phyloP scores from a whole-genome alignment of 2,888 invertebrate species.

The Lobophora halterata region DNA sequence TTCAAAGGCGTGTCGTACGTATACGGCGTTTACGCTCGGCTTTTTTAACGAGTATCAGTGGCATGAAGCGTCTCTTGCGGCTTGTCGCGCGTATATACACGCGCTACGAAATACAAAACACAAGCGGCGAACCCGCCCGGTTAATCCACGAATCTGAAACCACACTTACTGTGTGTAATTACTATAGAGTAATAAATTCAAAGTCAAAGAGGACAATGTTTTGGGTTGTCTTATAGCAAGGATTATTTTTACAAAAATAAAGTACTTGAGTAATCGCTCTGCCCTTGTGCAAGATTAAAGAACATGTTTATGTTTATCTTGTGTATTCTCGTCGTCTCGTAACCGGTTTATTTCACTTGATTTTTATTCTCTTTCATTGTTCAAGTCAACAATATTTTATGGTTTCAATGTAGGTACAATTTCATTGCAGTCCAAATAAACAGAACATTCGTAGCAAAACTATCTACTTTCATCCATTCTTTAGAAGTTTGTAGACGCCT shows the following conservation, averaged over 20 bases:
- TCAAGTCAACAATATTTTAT: slow-evolving; percentile 22
- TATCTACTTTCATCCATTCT: slow-evolving; percentile 45
- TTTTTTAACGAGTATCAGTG: too few species aligned
- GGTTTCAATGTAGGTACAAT: slow-evolving; percentile 19
- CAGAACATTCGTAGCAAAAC: slow-evolving; percentile 42
- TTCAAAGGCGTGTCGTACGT: too few species aligned
- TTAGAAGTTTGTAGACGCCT: slow-evolving; percentile 68
- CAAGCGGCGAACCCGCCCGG: too few species aligned
- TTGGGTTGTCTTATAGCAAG: too few species aligned
- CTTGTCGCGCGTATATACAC: too few species aligned
- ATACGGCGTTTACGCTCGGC: too few species aligned
- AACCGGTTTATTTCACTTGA: slow-evolving; percentile 20
- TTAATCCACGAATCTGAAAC: too few species aligned
- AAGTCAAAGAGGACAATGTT: too few species aligned
- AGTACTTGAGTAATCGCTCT: slow-evolving; percentile 4
- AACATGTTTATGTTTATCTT: slow-evolving; percentile 12
- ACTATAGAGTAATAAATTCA: too few species aligned
- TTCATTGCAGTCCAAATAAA: slow-evolving; percentile 34
- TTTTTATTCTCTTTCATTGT: slow-evolving; percentile 17
- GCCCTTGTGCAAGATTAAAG: slow-evolving; percentile 9
- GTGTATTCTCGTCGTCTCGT: slow-evolving; percentile 12
- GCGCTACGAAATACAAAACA: too few species aligned
- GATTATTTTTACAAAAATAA: slow-evolving; percentile 8
- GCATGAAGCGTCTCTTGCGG: too few species aligned
- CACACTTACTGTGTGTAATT: too few species aligned